Base-by-base conservation (phyloP, 2,113 vertebrate genomes). In the Danionella cerebrum region DNA sequence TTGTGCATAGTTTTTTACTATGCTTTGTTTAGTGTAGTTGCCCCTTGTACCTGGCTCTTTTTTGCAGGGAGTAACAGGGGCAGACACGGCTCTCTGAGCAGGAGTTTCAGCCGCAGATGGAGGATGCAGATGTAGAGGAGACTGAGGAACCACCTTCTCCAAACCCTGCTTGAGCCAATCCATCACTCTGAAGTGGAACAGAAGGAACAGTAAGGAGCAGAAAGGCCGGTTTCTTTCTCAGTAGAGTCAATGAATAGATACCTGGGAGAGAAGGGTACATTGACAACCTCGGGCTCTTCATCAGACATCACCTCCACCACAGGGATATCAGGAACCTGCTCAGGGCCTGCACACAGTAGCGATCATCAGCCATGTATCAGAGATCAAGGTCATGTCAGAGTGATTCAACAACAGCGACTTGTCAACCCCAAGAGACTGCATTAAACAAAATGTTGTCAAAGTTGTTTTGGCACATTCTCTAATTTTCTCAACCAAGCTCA, bases 121-220 rank as follows among this genome's bases (percentile, higher is more conserved):
- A 63, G 72, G 42, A 35, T 3, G 18, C 10, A 48, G 59, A 24
- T 48, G 8, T 18, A 63, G 3, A 31, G 44, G 45, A 2, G 86
- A 87, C 44, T 86, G 84, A 16, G 88, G 87, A 29, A 90, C 75
- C 33, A 89, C 77, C 66, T 84, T 89, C 76, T 82, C 86, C 0
- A 90, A 73, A 0, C 84, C 80, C 0, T 84, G 81, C 63, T 86
- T 90, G 14, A 90, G 67, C 87, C 87, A 89, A 1, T 80, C 76
- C 0, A 89, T 80, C 63, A 90, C 67, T 4, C 88, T 90, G 76
- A 25, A n/a, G n/a, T n/a, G n/a, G n/a, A 27, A 3, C 0, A 14
- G 12, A 50, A 19, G 42, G 29, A 25, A 14, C 18, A 29, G 21
- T n/a, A n/a, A n/a, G n/a, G n/a, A n/a, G 29, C 6, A 45, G 12